A percentile compares a stretch with the other conserved stretches of the same genome.
These are phyloP conservation scores for Apteryx owenii DNA, from an alignment of 2,113 vertebrate genomes.

Conservation along the genomic window DNA sequence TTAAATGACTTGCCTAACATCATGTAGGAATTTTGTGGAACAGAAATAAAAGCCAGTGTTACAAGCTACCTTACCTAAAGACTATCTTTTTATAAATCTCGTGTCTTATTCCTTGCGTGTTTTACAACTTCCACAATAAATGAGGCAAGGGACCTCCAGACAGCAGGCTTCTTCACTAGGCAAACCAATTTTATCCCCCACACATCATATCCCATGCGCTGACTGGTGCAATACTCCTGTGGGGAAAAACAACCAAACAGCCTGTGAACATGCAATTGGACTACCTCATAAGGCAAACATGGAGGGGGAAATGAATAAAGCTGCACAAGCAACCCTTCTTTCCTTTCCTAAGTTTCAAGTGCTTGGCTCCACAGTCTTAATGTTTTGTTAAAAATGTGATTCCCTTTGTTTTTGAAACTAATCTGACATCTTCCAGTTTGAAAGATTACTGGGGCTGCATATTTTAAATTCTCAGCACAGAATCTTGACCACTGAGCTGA, in stretches of 20 bases:
- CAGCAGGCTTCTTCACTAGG: not conserved
- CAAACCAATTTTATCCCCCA: not conserved
- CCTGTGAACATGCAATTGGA: not conserved
- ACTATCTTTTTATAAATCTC: not conserved
- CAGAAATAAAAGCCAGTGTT: not conserved
- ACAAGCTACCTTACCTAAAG: not conserved
- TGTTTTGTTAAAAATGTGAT: not conserved
- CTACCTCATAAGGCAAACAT: not conserved
- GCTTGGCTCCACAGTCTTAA: not conserved
- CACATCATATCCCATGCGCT: not conserved
- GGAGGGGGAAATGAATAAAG: not conserved
- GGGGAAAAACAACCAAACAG: not conserved
- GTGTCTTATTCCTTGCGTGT: not conserved
- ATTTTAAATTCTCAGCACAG: not conserved
- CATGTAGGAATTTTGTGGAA: not conserved
- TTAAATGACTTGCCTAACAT: not conserved
- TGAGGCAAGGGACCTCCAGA: not conserved
- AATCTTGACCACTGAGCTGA: not conserved
- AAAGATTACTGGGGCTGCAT: rapidly evolving
- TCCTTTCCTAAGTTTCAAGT: not conserved
- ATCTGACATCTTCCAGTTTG: not conserved
- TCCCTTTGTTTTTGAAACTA: not conserved
- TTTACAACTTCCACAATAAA: not conserved
- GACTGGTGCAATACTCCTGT: not conserved
- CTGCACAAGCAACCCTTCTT: not conserved